Evolutionary conservation across 2,113 vertebrate species (phyloP).

Genomic region (Podarcis muralis): DNA sequence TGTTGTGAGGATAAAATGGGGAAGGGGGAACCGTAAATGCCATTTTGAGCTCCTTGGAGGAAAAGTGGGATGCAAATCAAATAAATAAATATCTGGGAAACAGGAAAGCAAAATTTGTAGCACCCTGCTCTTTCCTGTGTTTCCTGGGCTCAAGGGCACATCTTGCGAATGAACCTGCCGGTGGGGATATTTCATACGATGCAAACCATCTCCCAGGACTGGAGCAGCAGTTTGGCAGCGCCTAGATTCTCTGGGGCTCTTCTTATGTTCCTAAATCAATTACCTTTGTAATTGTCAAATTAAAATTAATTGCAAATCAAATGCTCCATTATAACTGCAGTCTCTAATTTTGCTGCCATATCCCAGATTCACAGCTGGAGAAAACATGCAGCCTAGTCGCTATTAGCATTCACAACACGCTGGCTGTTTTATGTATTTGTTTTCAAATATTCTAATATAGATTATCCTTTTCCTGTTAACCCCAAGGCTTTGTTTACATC

Average conservation of each 20-base stretch:
- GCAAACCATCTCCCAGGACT: constrained; percentile 1
- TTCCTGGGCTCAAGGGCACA: not conserved
- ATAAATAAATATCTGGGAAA: not conserved
- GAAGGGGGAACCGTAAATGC: too few species aligned
- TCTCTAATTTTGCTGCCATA: constrained; percentile 26
- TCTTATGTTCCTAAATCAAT: constrained; percentile 40
- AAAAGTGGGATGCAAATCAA: too few species aligned
- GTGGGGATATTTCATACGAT: not conserved
- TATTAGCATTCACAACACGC: not conserved
- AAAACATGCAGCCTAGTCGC: not conserved
- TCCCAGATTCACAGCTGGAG: constrained; percentile 20
- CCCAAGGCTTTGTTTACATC: not conserved
- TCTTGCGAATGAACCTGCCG: not conserved
- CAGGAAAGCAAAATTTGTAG: not conserved
- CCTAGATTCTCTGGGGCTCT: constrained; percentile 21
- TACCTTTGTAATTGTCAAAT: constrained; percentile 44
- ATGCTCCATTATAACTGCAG: constrained; percentile 27
- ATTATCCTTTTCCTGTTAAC: constrained; percentile 14
- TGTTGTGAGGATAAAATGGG: too few species aligned
- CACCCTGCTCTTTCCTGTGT: not conserved
- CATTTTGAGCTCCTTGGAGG: too few species aligned
- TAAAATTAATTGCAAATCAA: constrained; percentile 42
- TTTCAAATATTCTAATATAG: constrained; percentile 29
- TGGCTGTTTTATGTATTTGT: constrained; percentile 19
- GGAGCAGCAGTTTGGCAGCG: constrained; percentile 5